Evolutionary conservation across 2,797 vertebrate genomes (phyloP).

Genomic region (Lithobates sylvaticus): DNA sequence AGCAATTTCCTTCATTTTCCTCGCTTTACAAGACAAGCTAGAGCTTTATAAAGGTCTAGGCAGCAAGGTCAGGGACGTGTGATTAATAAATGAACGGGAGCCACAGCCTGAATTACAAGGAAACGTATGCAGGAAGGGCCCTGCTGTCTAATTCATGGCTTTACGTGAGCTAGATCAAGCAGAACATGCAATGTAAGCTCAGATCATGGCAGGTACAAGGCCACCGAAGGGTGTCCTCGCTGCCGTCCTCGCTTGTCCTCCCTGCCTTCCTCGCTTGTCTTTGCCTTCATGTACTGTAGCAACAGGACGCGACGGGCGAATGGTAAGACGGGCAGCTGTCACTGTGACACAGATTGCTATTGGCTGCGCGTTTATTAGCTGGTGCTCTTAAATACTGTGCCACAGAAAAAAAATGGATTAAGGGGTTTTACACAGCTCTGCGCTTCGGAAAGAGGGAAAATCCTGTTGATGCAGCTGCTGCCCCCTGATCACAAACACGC

Average conservation of each 20-base stretch:
- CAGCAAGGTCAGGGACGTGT: slow-evolving; percentile 25
- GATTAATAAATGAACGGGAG: neutral
- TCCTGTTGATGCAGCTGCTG: neutral
- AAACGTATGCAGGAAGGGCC: neutral
- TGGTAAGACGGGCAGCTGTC: neutral
- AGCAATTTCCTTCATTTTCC: slow-evolving; percentile 4
- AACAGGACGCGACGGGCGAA: slow-evolving; percentile 44
- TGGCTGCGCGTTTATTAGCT: slow-evolving; percentile 52
- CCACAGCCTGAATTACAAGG: too few species aligned
- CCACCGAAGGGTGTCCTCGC: slow-evolving; percentile 3
- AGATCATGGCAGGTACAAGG: neutral
- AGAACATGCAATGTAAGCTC: neutral
- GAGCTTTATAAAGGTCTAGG: neutral
- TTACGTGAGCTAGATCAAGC: neutral
- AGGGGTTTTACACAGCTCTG: slow-evolving; percentile 1
- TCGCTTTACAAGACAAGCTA: neutral
- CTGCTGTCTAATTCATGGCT: neutral
- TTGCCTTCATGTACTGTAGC: slow-evolving; percentile 49
- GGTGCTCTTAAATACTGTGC: slow-evolving; percentile 30
- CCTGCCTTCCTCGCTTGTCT: slow-evolving; percentile 28
- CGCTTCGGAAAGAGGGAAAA: neutral
- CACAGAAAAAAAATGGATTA: slow-evolving; percentile 40
- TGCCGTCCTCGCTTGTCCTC: slow-evolving; percentile 24
- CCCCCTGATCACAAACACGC: too few species aligned
- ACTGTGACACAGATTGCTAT: slow-evolving; percentile 27